Evolutionary conservation across 2,797 vertebrate species (phyloP).

Genomic region (Poecilia velifera): DNA sequence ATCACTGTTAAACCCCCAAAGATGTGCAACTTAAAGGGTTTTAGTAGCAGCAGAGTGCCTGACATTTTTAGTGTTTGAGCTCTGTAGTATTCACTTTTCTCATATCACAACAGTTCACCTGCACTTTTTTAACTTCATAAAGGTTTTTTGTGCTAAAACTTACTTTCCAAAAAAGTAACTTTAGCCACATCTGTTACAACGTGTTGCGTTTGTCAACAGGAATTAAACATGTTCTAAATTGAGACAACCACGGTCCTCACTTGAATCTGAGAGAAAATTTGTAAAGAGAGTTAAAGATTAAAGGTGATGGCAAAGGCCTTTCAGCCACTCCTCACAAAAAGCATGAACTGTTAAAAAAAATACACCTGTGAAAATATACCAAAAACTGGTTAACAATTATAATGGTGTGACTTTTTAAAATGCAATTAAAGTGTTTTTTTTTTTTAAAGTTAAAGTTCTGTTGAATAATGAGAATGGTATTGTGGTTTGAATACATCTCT

Average conservation of each 20-base stretch:
- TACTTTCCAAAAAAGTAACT: too few relatives aligned
- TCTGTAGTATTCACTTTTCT: neutral
- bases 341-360: neutral
- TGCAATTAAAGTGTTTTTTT: neutral
- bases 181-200: too few relatives aligned
- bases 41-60: neutral
- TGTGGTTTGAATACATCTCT: neutral
- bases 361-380: neutral
- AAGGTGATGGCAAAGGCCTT: neutral
- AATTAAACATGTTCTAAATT: too few relatives aligned
- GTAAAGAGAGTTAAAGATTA: neutral
- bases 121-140: too few relatives aligned
- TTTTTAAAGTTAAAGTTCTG: too few relatives aligned
- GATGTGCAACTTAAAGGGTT: neutral
- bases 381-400: neutral
- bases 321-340: neutral
- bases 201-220: too few relatives aligned
- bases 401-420: neutral
- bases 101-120: too few relatives aligned
- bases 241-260: too few relatives aligned
- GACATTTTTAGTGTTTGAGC: neutral
- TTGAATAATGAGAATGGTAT: neutral
- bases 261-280: neutral
- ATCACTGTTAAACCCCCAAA: neutral
- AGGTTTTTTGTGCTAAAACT: too few relatives aligned